These are phyloP conservation scores for Myodes glareolus DNA, from an alignment of 2,113 vertebrate species.

Conservation along the genomic window DNA sequence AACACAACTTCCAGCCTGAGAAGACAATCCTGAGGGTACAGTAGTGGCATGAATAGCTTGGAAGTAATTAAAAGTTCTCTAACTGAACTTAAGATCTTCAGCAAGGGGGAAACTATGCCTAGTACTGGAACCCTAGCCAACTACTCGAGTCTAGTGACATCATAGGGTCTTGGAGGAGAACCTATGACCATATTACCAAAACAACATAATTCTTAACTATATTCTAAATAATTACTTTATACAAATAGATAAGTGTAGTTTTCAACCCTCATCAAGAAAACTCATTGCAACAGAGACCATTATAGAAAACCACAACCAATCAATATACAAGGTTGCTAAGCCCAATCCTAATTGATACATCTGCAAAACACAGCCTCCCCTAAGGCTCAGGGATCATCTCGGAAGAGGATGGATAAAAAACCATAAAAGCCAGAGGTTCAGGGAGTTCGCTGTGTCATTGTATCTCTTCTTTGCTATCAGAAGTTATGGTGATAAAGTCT, in stretches of 20 bases:
- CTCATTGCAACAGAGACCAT: neutral
- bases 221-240: neutral
- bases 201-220: neutral
- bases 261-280: neutral
- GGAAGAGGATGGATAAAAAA: neutral
- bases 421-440: no score
- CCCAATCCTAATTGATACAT: neutral
- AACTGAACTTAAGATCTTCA: neutral
- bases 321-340: neutral
- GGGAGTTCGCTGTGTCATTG: no score
- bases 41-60: neutral
- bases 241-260: neutral
- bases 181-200: neutral
- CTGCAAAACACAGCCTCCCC: neutral
- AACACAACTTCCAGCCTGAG: neutral
- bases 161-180: neutral
- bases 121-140: neutral
- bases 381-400: neutral
- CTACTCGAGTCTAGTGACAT: neutral
- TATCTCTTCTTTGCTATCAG: neutral
- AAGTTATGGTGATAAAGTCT: neutral
- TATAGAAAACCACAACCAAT: neutral
- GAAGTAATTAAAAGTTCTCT: neutral
- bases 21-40: neutral
- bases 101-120: neutral